phyloP scores from a whole-genome alignment of 2,113 vertebrate genomes.

The Gopherus flavomarginatus region DNA sequence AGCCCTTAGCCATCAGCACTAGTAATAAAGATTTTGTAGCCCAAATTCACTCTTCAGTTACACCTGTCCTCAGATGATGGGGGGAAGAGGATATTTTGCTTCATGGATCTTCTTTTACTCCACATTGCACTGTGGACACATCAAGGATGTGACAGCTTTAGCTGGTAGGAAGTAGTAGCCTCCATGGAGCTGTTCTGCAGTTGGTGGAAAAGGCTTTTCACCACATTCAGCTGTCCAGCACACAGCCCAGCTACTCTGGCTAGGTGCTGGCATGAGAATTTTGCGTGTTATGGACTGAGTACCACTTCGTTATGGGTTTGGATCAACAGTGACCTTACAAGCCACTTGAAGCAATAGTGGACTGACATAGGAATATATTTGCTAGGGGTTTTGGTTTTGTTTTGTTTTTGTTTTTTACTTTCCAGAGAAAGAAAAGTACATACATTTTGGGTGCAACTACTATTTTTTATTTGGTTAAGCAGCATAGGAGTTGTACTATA shows the following conservation, averaged over 20 bases:
- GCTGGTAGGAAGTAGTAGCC: neutral
- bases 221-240: neutral
- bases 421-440: neutral
- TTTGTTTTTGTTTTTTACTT: neutral
- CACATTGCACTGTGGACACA: accelerated
- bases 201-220: neutral
- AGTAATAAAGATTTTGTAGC: neutral
- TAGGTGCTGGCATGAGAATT: neutral
- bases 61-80: neutral
- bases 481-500: neutral
- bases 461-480: neutral
- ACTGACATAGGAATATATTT: neutral
- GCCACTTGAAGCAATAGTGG: neutral
- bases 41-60: neutral
- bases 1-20: neutral
- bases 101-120: neutral
- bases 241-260: neutral
- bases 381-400: neutral
- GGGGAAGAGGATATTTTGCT: neutral
- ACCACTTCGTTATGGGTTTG: neutral
- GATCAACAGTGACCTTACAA: neutral
- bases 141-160: neutral
- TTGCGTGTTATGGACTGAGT: neutral
- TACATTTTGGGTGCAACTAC: accelerated
- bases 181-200: neutral